Base-by-base conservation (phyloP, 2,113 vertebrate genomes). In the Macaca mulatta region DNA sequence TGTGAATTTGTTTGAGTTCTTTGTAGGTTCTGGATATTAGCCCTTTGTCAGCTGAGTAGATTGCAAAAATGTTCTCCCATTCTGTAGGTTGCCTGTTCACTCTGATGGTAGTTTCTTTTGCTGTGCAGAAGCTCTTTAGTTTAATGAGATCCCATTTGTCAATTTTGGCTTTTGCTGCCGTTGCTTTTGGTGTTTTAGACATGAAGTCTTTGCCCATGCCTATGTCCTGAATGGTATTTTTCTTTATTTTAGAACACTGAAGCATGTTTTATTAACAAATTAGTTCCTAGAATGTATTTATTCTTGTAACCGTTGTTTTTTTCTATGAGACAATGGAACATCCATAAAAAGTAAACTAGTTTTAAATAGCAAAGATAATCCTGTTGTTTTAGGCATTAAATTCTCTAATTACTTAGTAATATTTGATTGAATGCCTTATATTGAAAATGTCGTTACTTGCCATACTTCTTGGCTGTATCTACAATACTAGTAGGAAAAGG, bases 361-460 rank as follows among this genome's bases (percentile, higher is more conserved):
- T 94, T 97, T 96, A 32, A 87, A 70, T 82, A 88, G 94, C 95
- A 93, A 98, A 93, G 92, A 27, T 93, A 32, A 14, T 3, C 9
- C 91, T 97, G 74, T 35, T 95, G 23, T 96, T 95, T 57, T 92
- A 97, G 86, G 48, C 0, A 78, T 45, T 32, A 67, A 95, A 96
- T 96, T 75, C 23, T 94, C 7, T 97, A 95, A 97, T 98, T 95
- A 97, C 72, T 16, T 90, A 84, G 89, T 96, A 95, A 93, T 87
- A 45, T 40, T 92, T 38, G 61, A 95, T 48, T 57, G 61, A 35
- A 82, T 86, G 3, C 45, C 93, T 35, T 92, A 94, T 94, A 85
- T 59, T 95, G 95, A 86, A 94, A 59, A 78, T 57, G n/a, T 90
- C 50, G 78, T 45, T 23, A 78, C 82, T 97, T 97, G 0, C 40